Conservation (phyloP, 2,113 vertebrate genomes). For the Protobothrops mucrosquamatus region DNA sequence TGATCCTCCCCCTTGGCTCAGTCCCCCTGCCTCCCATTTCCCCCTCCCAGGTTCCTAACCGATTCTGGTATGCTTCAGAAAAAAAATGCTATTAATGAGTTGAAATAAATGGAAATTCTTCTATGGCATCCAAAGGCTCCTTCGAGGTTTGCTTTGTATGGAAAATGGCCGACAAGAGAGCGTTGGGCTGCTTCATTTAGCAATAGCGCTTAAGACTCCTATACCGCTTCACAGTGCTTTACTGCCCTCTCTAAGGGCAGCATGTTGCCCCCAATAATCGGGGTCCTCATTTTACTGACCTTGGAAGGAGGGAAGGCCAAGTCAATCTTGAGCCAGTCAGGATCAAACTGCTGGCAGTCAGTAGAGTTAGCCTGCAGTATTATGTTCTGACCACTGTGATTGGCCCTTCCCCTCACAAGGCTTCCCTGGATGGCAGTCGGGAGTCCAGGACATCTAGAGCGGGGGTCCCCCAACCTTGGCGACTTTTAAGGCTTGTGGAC, state of each 20-base stretch:
- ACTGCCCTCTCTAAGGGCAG: background rate
- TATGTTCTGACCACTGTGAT: background rate
- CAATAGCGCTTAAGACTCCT: background rate
- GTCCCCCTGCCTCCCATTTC: background rate
- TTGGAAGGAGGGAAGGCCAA: background rate
- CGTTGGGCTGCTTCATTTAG: background rate
- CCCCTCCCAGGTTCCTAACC: background rate
- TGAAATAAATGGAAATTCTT: slow-evolving; percentile 38
- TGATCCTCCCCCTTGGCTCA: slow-evolving; percentile 5
- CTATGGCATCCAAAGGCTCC: slow-evolving; percentile 5
- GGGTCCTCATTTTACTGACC: background rate
- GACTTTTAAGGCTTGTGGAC: too few relatives aligned
- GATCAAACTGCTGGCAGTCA: background rate
- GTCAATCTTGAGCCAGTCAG: background rate
- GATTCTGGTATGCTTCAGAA: slow-evolving; percentile 22
- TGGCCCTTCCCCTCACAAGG: too few relatives aligned
- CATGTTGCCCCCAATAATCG: background rate
- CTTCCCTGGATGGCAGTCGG: background rate
- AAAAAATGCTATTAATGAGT: slow-evolving; percentile 25
- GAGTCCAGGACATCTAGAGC: background rate
- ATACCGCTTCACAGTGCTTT: background rate
- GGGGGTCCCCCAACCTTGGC: too few relatives aligned
- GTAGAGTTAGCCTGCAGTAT: background rate
- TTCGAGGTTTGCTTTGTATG: background rate
- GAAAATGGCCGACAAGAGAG: background rate